Evolutionary conservation across 2,113 vertebrate genomes (phyloP).

Genomic region (Formicarius rufipectus): DNA sequence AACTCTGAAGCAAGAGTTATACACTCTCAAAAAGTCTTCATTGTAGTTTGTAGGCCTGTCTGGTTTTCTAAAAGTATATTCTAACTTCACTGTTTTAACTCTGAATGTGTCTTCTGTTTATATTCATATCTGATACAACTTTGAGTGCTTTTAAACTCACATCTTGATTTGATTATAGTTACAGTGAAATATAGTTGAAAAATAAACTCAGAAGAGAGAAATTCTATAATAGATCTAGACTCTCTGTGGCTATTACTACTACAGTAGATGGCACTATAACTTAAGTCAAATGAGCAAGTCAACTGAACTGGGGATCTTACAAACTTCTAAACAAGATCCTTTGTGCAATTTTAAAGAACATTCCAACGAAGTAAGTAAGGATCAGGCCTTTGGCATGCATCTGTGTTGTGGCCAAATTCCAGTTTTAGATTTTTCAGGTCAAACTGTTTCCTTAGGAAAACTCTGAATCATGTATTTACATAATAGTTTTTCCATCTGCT

Average conservation of each 20-base stretch:
- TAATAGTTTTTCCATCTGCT: not conserved
- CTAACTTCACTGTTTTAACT: not conserved
- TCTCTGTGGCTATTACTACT: not conserved
- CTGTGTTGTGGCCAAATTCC: not conserved
- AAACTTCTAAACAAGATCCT: not conserved
- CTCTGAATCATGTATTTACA: conserved; percentile 6
- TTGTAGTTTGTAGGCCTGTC: not conserved
- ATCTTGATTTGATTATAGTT: not conserved
- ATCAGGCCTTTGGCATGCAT: not conserved
- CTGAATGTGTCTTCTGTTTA: not conserved
- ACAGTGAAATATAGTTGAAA: not conserved
- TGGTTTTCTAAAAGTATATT: not conserved
- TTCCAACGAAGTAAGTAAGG: not conserved
- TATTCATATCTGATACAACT: not conserved
- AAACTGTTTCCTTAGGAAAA: conserved; percentile 38
- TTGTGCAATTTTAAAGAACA: not conserved
- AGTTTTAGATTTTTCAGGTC: conserved; percentile 17
- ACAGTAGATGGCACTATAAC: conserved; percentile 51
- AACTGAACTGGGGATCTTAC: not conserved
- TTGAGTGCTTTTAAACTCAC: not conserved
- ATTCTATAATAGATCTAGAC: not conserved
- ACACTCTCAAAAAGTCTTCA: not conserved
- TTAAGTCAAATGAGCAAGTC: not conserved
- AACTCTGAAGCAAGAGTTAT: not conserved
- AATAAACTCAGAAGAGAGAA: not conserved